Conservation (phyloP, 2,113 vertebrate genomes). For the Eleginops maclovinus region DNA sequence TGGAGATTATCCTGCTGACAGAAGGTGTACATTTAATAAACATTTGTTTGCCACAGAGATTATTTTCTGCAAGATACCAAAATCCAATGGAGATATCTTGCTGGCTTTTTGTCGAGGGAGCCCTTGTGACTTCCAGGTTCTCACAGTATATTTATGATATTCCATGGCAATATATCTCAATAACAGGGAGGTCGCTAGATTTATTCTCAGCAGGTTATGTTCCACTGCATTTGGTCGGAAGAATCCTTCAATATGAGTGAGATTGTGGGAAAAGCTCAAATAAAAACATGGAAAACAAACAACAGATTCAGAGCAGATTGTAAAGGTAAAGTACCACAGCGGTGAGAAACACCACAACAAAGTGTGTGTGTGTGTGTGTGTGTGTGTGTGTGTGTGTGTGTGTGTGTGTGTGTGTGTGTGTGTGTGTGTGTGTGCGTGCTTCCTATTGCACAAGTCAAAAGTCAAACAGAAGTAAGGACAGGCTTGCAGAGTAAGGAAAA, state of each 20-base stretch:
- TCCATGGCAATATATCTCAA: background rate
- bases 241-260: background rate
- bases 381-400: slow-evolving; percentile 20
- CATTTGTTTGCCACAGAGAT: no score
- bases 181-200: slow-evolving; percentile 22
- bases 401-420: background rate
- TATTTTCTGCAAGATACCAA: no score
- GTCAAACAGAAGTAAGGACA: slow-evolving; percentile 52
- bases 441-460: slow-evolving; percentile 43
- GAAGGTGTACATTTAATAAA: no score
- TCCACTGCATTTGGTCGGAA: background rate
- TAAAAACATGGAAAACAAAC: slow-evolving; percentile 30
- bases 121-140: background rate
- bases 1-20: no score
- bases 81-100: no score
- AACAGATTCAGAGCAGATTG: slow-evolving; percentile 6
- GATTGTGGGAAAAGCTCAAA: background rate
- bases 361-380: slow-evolving; percentile 18
- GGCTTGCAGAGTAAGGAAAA: slow-evolving; percentile 15
- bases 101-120: no score
- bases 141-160: background rate
- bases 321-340: slow-evolving; percentile 25
- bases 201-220: background rate
- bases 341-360: slow-evolving; percentile 43
- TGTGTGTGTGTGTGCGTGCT: background rate